A percentile compares a stretch with the other conserved stretches of the same genome.
These are phyloP conservation scores for Microcebus ravelobensis DNA, from an alignment of 2,113 vertebrate genomes.

Conservation along the genomic window DNA sequence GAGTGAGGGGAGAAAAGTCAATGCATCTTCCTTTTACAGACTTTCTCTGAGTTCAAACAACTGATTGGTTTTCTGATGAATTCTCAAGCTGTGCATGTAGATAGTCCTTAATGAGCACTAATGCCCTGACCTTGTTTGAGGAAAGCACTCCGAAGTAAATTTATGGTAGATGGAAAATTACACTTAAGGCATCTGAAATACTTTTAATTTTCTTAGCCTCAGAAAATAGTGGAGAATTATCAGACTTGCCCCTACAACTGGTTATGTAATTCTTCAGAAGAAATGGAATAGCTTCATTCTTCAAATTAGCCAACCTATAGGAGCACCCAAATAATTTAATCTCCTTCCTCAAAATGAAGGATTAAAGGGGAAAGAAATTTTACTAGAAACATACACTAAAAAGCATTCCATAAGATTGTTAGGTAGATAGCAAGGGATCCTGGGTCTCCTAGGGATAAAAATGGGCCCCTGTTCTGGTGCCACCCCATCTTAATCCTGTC, in stretches of 20 bases:
- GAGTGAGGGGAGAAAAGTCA: not conserved
- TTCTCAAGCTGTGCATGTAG: constrained; percentile 65
- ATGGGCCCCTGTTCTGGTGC: too few species aligned
- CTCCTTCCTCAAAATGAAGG: not conserved
- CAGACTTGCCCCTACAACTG: not conserved
- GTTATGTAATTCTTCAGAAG: constrained; percentile 28
- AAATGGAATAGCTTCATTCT: constrained; percentile 46
- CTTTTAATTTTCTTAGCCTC: constrained; percentile 68
- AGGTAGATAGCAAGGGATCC: too few species aligned
- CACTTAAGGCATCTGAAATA: constrained; percentile 35
- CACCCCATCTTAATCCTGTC: too few species aligned
- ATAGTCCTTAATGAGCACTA: constrained; percentile 71
- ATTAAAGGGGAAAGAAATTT: not conserved
- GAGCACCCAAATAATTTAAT: constrained; percentile 32
- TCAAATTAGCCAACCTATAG: not conserved
- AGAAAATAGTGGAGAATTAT: constrained; percentile 57
- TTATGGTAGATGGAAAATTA: constrained; percentile 72
- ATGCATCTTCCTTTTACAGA: not conserved
- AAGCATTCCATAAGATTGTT: not conserved
- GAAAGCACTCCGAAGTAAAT: constrained; percentile 60
- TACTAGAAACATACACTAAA: not conserved
- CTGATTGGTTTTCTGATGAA: constrained; percentile 75
- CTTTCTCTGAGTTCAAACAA: constrained; percentile 62
- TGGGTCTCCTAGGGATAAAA: too few species aligned
- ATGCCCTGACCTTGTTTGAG: constrained; percentile 63